These are phyloP conservation scores for Brachyopa scutellaris DNA, from an alignment of 2,888 invertebrate genomes.

Conservation along the genomic window DNA sequence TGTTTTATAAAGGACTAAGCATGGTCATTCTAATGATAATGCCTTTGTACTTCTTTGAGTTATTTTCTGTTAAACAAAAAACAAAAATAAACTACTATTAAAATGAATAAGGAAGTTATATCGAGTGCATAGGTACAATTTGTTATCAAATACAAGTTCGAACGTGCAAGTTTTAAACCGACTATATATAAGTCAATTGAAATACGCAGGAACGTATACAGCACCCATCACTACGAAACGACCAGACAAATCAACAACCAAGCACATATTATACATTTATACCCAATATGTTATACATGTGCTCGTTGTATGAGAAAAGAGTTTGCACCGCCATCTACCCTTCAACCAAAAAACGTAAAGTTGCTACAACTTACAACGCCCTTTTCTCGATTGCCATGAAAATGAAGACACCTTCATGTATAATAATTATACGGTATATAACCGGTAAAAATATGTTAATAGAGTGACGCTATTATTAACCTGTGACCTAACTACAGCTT, in stretches of 20 bases:
- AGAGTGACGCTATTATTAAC: background rate
- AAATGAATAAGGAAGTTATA: too few relatives aligned
- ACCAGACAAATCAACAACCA: slow-evolving; percentile 7
- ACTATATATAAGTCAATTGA: background rate
- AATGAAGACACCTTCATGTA: background rate
- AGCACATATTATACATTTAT: too few relatives aligned
- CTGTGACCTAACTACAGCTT: too few relatives aligned
- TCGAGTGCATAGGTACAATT: too few relatives aligned
- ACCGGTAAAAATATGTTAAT: slow-evolving; percentile 3
- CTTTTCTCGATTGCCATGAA: slow-evolving; percentile 4
- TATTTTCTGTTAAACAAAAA: too few relatives aligned
- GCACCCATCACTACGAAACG: background rate
- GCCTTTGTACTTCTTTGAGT: too few relatives aligned
- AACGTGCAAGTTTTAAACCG: background rate
- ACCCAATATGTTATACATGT: too few relatives aligned
- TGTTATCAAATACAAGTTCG: too few relatives aligned
- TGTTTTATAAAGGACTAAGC: too few relatives aligned
- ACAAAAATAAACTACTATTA: too few relatives aligned
- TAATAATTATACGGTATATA: background rate
- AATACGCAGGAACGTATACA: background rate
- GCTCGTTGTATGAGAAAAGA: background rate
- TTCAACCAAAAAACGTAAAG: background rate
- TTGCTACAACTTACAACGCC: slow-evolving; percentile 23
- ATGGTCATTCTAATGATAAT: too few relatives aligned
- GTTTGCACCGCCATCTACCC: background rate